Percentiles rank a stretch among this genome's conserved stretches.
Evolutionary conservation across 2,797 vertebrate genomes (phyloP).

Genomic region (Neoniphon sammara): DNA sequence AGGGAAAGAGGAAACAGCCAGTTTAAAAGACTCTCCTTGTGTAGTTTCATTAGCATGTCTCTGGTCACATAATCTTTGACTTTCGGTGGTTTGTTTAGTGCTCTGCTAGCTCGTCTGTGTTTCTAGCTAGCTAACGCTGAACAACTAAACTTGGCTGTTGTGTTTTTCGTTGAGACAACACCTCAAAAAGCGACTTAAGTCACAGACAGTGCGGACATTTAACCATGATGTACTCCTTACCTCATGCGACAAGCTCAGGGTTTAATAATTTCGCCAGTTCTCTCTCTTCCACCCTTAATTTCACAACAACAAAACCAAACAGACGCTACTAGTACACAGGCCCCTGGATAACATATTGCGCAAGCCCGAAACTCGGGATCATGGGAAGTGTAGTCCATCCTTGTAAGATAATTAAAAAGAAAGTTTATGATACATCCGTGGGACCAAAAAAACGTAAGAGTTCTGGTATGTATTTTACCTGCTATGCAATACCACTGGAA

Average conservation of each 20-base stretch:
- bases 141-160: constrained; percentile 55
- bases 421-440: too few species aligned
- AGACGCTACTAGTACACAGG: constrained; percentile 57
- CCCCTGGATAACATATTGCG: constrained; percentile 76
- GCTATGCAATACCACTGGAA: too few species aligned
- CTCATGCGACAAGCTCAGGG: constrained; percentile 70
- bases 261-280: constrained; percentile 39
- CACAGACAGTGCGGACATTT: neutral
- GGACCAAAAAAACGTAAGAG: too few species aligned
- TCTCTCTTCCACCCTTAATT: constrained; percentile 44
- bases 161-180: constrained; percentile 31
- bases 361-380: constrained; percentile 65
- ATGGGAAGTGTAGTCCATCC: constrained; percentile 76
- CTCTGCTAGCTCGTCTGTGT: constrained; percentile 57
- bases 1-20: too few species aligned
- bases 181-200: neutral
- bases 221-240: constrained; percentile 54
- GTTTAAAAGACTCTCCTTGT: too few species aligned
- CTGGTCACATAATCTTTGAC: neutral
- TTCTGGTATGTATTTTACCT: too few species aligned
- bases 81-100: constrained; percentile 34
- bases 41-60: neutral
- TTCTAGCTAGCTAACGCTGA: constrained; percentile 59
- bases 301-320: constrained; percentile 68
- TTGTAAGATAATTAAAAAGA: neutral